Evolutionary conservation across 2,113 vertebrate species (phyloP).

Genomic region (Canis aureus): DNA sequence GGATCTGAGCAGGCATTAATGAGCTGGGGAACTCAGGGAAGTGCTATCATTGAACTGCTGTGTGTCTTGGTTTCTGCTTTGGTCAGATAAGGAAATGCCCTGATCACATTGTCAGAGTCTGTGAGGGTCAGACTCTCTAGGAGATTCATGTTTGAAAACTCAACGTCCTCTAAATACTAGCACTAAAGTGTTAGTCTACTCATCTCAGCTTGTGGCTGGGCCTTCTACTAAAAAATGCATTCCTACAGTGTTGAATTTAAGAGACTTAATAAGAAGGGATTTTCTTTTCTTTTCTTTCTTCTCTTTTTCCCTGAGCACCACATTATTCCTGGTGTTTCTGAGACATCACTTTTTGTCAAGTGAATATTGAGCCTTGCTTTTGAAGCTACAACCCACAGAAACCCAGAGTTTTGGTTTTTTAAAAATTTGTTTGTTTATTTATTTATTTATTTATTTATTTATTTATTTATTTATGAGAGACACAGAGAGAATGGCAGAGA

Average conservation of each 20-base stretch:
- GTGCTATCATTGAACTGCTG: not conserved
- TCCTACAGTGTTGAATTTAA: not conserved
- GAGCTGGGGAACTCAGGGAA: not conserved
- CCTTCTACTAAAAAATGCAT: not conserved
- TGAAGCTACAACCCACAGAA: not conserved
- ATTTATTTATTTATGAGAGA: too few species aligned
- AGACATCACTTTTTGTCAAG: not conserved
- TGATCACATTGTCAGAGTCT: not conserved
- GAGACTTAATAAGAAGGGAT: not conserved
- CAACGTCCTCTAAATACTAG: not conserved
- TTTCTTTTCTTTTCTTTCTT: not conserved
- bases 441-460: too few species aligned
- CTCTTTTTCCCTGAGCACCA: not conserved
- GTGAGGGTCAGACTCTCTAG: not conserved
- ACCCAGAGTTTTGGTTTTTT: not conserved
- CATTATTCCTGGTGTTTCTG: constrained; percentile 21
- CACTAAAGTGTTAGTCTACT: not conserved
- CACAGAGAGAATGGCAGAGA: too few species aligned
- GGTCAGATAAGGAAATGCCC: not conserved
- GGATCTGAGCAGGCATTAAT: not conserved
- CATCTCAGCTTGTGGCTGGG: not conserved
- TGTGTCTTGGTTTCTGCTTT: not conserved
- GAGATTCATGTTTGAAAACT: not conserved
- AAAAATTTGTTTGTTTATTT: too few species aligned
- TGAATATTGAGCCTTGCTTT: not conserved